Percentiles rank a stretch among this genome's conserved stretches.
phyloP scores from a whole-genome alignment of 2,797 vertebrate species.

The Pseudopleuronectes americanus region DNA sequence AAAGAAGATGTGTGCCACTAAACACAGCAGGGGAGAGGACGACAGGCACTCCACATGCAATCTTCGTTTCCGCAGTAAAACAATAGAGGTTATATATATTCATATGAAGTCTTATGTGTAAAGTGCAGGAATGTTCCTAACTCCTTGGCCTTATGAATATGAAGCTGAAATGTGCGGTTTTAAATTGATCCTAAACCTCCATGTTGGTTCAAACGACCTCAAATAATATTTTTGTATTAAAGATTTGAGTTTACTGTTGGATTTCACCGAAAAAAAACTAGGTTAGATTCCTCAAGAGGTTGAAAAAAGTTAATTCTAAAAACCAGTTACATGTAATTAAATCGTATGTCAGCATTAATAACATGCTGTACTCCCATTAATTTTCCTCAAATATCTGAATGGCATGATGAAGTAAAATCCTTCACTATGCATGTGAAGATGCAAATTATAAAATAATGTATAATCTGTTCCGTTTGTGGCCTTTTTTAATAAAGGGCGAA shows the following conservation, averaged over 20 bases:
- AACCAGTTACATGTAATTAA: neutral
- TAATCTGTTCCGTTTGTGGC: neutral
- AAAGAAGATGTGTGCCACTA: slow-evolving; percentile 50
- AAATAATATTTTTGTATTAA: slow-evolving; percentile 4
- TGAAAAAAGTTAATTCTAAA: no score
- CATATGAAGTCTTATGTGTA: no score
- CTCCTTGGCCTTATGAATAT: neutral
- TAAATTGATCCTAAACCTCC: no score
- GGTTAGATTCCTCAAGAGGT: no score
- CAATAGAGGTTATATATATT: neutral
- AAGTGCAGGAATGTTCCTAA: no score
- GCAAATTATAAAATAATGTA: neutral
- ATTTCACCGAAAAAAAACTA: neutral
- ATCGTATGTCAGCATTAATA: slow-evolving; percentile 4
- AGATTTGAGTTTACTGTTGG: slow-evolving; percentile 1
- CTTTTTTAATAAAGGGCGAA: neutral
- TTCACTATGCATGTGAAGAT: neutral
- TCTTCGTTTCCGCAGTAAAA: slow-evolving; percentile 3
- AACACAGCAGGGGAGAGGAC: slow-evolving; percentile 36
- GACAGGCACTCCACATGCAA: neutral
- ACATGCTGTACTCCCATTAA: neutral
- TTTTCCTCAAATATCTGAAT: neutral
- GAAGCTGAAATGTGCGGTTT: neutral
- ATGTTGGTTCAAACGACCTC: no score
- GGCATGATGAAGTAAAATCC: neutral